These are phyloP conservation scores for Ophioderma brevispina DNA, from an alignment of 35 echinoderm and acorn worm species.

Conservation along the genomic window DNA sequence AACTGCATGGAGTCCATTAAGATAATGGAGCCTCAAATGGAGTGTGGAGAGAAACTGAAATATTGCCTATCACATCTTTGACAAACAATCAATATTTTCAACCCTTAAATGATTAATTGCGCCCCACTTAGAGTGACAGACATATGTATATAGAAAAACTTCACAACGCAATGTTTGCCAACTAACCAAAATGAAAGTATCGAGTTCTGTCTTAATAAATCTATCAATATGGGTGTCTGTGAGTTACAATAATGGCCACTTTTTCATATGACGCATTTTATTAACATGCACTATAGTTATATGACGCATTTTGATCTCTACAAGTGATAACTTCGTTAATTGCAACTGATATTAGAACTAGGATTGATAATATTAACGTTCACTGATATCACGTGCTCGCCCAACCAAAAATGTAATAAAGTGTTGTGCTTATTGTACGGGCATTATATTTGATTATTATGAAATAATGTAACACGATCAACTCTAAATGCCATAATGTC, in stretches of 20 bases:
- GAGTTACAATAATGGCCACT: too few relatives aligned
- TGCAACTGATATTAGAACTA: neutral
- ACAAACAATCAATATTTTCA: neutral
- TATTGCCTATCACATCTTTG: neutral
- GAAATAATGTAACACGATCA: conserved; percentile 3
- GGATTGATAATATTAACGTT: neutral
- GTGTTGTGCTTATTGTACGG: neutral
- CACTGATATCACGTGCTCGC: neutral
- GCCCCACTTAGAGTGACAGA: neutral
- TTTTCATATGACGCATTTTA: neutral
- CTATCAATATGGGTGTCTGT: neutral
- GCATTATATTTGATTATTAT: conserved; percentile 12
- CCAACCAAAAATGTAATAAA: neutral
- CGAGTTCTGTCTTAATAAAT: neutral
- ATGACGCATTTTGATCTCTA: neutral
- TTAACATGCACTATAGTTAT: neutral
- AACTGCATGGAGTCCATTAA: neutral
- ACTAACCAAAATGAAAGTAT: neutral
- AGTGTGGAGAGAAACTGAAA: neutral
- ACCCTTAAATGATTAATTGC: conserved; percentile 2
- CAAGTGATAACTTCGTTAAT: neutral
- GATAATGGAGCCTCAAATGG: neutral
- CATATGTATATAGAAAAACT: neutral
- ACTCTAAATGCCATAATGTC: neutral
- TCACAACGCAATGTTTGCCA: neutral